Conservation (phyloP, 2,113 vertebrate species). For the Colossoma macropomum region DNA sequence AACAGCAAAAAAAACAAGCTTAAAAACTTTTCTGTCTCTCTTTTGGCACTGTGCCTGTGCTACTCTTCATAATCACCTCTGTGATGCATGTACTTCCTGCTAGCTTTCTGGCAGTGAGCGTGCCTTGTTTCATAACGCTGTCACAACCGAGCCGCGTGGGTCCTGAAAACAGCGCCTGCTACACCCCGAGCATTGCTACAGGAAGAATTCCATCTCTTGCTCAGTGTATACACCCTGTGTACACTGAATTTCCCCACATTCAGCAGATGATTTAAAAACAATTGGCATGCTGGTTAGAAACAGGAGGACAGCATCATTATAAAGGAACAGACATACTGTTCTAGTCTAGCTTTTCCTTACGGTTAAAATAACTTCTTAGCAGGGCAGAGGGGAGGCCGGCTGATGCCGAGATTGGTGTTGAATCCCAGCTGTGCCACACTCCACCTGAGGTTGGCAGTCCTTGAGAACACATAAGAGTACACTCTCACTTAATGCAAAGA, state of each 20-base stretch:
- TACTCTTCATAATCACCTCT: constrained; percentile 40
- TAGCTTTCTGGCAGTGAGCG: constrained; percentile 14
- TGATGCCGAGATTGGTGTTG: constrained; percentile 19
- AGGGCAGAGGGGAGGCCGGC: neutral
- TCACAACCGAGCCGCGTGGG: constrained; percentile 45
- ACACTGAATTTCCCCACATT: constrained; percentile 20
- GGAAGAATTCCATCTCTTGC: constrained; percentile 24
- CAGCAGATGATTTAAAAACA: constrained; percentile 37
- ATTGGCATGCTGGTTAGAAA: constrained; percentile 19
- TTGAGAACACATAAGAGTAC: neutral
- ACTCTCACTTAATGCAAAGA: neutral
- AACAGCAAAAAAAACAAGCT: constrained; percentile 46
- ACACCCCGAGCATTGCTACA: constrained; percentile 16
- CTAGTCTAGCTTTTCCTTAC: neutral
- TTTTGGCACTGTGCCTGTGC: constrained; percentile 8
- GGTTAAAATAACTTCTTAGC: constrained; percentile 22
- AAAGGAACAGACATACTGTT: neutral
- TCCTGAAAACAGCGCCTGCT: constrained; percentile 34
- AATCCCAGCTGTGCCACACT: constrained; percentile 7
- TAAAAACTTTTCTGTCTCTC: constrained; percentile 16
- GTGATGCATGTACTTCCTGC: constrained; percentile 45
- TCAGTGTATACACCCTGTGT: neutral
- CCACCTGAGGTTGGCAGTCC: constrained; percentile 8
- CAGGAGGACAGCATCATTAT: constrained; percentile 10
- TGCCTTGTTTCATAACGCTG: constrained; percentile 41